Percentiles rank a stretch among this genome's conserved stretches.
phyloP scores from a whole-genome alignment of 1,140 invertebrate genomes.

The Dendroctonus valens region DNA sequence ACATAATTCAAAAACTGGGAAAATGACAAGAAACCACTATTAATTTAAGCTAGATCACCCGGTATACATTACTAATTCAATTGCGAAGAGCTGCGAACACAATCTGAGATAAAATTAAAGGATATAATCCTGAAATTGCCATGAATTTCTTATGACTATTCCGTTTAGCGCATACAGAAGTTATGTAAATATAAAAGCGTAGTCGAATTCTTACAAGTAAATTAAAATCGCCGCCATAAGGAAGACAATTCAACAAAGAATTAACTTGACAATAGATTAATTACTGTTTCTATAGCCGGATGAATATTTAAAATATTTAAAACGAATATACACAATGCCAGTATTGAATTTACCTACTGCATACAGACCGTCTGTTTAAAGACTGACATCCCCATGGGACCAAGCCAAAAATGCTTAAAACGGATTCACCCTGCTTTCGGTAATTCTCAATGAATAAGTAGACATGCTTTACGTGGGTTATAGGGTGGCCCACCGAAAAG shows the following conservation, averaged over 20 bases:
- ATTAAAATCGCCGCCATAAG: slow-evolving; percentile 49
- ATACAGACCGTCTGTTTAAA: slow-evolving; percentile 39
- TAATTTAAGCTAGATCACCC: too few species aligned
- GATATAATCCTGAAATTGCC: too few species aligned
- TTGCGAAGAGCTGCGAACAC: too few species aligned
- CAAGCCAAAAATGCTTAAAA: slow-evolving; percentile 37
- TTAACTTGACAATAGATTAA: slow-evolving; percentile 51
- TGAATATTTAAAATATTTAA: slow-evolving; percentile 50
- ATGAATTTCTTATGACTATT: too few species aligned
- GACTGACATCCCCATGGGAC: slow-evolving; percentile 36
- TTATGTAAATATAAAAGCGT: slow-evolving; percentile 43
- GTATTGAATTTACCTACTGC: slow-evolving; percentile 44
- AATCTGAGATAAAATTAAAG: too few species aligned
- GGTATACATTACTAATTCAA: too few species aligned
- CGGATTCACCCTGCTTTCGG: slow-evolving; percentile 1
- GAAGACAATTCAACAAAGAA: slow-evolving; percentile 48
- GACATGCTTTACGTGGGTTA: too few species aligned
- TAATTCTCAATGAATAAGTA: too few species aligned
- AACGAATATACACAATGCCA: slow-evolving; percentile 48
- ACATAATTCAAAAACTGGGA: too few species aligned
- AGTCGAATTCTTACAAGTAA: slow-evolving; percentile 49
- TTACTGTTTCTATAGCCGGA: slow-evolving; percentile 48
- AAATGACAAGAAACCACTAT: too few species aligned
- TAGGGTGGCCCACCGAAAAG: too few species aligned
- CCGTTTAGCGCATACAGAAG: slow-evolving; percentile 5